Conservation (phyloP, 1,140 invertebrate species). For the Lepeophtheirus salmonis region DNA sequence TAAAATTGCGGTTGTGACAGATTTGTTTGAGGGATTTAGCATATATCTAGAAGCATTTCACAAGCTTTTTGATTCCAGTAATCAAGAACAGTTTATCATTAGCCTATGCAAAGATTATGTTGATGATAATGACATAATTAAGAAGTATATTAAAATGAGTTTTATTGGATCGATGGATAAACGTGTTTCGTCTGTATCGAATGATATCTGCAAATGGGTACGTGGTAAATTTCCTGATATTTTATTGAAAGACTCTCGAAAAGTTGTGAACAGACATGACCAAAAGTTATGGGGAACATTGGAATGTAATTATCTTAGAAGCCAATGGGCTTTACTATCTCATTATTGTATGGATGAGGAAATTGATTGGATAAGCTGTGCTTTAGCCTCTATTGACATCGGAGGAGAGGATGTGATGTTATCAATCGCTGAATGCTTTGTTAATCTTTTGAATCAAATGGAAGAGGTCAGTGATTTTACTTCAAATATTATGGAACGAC, state of each 20-base stretch:
- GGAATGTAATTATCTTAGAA: not conserved
- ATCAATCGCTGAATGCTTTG: not conserved
- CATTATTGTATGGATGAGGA: not conserved
- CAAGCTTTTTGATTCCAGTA: not conserved
- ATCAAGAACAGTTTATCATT: not conserved
- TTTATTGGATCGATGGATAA: not conserved
- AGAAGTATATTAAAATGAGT: not conserved
- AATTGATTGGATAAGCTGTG: not conserved
- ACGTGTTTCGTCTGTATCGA: not conserved
- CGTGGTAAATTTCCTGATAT: not conserved
- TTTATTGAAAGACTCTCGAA: not conserved
- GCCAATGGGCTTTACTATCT: not conserved
- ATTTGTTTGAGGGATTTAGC: not conserved
- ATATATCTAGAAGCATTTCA: not conserved
- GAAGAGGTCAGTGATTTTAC: not conserved
- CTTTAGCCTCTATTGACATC: not conserved
- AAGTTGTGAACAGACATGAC: too few relatives aligned
- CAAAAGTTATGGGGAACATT: too few relatives aligned
- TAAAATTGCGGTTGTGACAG: not conserved
- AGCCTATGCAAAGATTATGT: not conserved
- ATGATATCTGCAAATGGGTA: not conserved
- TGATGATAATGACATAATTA: not conserved
- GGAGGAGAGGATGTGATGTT: not conserved
- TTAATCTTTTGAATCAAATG: not conserved
- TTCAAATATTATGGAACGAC: not conserved